These are phyloP conservation scores for Acanthochromis polyacanthus DNA, from an alignment of 2,113 vertebrate genomes.

Conservation along the genomic window DNA sequence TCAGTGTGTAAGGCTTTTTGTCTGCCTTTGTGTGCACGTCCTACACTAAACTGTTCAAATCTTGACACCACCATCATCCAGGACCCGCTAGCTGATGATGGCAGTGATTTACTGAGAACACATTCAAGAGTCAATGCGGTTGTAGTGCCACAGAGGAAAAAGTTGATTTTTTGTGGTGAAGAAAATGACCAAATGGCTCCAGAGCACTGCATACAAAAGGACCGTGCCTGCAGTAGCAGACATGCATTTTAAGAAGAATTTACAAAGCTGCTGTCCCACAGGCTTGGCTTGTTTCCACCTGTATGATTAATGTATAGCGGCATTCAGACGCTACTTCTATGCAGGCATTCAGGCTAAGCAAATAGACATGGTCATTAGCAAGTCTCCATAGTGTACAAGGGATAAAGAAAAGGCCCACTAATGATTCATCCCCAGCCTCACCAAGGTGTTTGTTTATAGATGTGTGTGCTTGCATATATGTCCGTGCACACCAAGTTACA, in stretches of 20 bases:
- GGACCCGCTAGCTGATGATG: constrained; percentile 28
- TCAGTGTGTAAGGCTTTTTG: constrained; percentile 27
- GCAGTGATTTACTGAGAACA: constrained; percentile 74
- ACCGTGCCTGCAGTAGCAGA: constrained; percentile 39
- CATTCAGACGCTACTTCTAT: constrained; percentile 40
- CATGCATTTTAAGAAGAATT: constrained; percentile 61
- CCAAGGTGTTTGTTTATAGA: constrained; percentile 34
- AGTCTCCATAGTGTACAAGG: constrained; percentile 28
- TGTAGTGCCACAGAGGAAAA: constrained; percentile 41
- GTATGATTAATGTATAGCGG: constrained; percentile 74
- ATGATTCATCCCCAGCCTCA: constrained; percentile 59
- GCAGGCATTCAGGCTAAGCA: constrained; percentile 50
- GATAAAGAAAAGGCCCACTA: constrained; percentile 42
- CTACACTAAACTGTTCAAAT: constrained; percentile 42
- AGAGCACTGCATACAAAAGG: constrained; percentile 48
- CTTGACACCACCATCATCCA: constrained; percentile 46
- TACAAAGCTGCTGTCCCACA: constrained; percentile 59
- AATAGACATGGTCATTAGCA: constrained; percentile 73
- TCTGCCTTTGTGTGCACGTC: constrained; percentile 37
- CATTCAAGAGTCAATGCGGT: constrained; percentile 53
- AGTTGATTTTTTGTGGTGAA: constrained; percentile 59
- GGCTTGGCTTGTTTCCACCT: constrained; percentile 61
- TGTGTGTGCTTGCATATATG: constrained; percentile 32
- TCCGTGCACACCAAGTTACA: constrained; percentile 23
- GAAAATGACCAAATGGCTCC: constrained; percentile 49